Conservation (phyloP, 2,797 vertebrate species). For the Percopsis omiscomaycus region DNA sequence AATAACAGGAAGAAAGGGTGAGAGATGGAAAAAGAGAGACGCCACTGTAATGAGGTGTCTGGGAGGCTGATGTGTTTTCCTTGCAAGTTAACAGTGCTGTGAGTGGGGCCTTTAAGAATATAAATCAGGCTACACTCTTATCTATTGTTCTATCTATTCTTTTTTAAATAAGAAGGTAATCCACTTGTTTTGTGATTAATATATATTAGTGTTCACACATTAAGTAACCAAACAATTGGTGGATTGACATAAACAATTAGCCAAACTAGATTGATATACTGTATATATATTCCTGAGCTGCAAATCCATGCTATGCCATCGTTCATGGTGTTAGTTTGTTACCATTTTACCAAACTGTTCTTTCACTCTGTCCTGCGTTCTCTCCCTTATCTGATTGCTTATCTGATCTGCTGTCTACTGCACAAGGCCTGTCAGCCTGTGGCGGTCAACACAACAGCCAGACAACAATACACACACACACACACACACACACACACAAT, state of each 20-base stretch:
- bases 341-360: neutral
- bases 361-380: neutral
- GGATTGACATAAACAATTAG: too few relatives aligned
- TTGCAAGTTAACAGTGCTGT: slow-evolving; percentile 42
- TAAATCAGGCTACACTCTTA: neutral
- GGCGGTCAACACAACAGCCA: slow-evolving; percentile 18
- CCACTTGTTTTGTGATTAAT: too few relatives aligned
- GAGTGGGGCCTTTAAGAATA: slow-evolving; percentile 26
- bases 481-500: slow-evolving; percentile 14
- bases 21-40: slow-evolving; percentile 6
- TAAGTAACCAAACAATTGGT: too few relatives aligned
- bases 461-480: slow-evolving; percentile 23
- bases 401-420: slow-evolving; percentile 26
- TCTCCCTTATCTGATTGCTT: slow-evolving; percentile 8
- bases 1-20: neutral
- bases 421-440: slow-evolving; percentile 34
- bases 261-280: too few relatives aligned
- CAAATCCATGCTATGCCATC: too few relatives aligned
- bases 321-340: neutral
- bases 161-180: neutral
- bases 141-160: neutral
- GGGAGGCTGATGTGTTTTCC: slow-evolving; percentile 58
- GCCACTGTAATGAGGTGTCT: slow-evolving; percentile 62
- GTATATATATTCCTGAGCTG: too few relatives aligned
- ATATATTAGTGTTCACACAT: too few relatives aligned